Percentiles rank a stretch among this genome's conserved stretches.
Evolutionary conservation across 2,797 vertebrate species (phyloP).

Genomic region (Alauda arvensis): DNA sequence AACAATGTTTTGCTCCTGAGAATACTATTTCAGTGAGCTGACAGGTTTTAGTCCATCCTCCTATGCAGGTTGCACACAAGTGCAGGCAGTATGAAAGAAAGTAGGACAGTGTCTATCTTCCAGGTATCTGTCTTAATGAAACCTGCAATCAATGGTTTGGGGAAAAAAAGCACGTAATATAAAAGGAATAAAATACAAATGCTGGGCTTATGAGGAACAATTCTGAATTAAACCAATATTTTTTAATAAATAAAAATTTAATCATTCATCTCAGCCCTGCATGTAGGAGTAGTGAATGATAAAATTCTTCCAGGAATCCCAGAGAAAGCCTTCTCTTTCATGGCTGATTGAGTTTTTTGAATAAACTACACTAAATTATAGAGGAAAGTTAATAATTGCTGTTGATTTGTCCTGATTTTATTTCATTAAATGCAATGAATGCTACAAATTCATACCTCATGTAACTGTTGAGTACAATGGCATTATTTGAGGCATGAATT

Average conservation of each 20-base stretch:
- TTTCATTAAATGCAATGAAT: constrained; percentile 20
- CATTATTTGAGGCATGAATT: not conserved
- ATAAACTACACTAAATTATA: not conserved
- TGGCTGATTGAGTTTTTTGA: not conserved
- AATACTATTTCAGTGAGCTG: not conserved
- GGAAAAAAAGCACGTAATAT: not conserved
- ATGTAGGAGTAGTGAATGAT: not conserved
- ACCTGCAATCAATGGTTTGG: not conserved
- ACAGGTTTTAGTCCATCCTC: not conserved
- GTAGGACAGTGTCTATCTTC: not conserved
- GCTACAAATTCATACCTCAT: not conserved
- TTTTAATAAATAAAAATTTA: not conserved
- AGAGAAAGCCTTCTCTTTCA: not conserved
- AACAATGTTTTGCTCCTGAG: not conserved
- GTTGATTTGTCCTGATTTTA: constrained; percentile 19
- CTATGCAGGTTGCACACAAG: not conserved
- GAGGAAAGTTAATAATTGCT: constrained; percentile 1
- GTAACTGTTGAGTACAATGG: not conserved
- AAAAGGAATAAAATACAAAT: not conserved
- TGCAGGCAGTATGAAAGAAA: not conserved
- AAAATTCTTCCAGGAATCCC: constrained; percentile 10
- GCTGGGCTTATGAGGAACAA: not conserved
- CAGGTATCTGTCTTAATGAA: not conserved
- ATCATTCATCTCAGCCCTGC: not conserved
- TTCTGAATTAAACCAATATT: not conserved